Evolutionary conservation across 2,888 invertebrate species (phyloP).

Genomic region (Chorisops tibialis): DNA sequence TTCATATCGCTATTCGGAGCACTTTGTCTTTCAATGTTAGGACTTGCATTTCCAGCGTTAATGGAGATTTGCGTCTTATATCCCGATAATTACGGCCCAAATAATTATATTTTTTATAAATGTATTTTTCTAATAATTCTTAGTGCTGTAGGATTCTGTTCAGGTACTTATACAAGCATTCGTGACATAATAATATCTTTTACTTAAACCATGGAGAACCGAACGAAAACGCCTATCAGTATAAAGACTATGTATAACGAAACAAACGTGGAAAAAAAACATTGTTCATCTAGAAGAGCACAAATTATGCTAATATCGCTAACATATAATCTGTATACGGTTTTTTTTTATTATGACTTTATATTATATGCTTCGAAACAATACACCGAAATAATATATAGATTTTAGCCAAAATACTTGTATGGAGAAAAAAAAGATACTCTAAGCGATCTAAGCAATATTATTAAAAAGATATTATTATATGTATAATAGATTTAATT

Average conservation of each 20-base stretch:
- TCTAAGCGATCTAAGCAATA: too few relatives aligned
- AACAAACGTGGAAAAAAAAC: background rate
- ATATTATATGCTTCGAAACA: too few relatives aligned
- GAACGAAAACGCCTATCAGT: background rate
- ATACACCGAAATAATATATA: too few relatives aligned
- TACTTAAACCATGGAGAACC: background rate
- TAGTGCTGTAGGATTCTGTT: slow-evolving; percentile 61
- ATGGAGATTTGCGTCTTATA: slow-evolving; percentile 71
- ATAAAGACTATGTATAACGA: background rate
- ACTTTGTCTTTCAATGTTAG: slow-evolving; percentile 67
- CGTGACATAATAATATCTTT: slow-evolving; percentile 54
- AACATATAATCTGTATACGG: too few relatives aligned
- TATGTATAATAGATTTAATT: too few relatives aligned
- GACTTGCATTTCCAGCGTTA: slow-evolving; percentile 71
- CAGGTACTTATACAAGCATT: slow-evolving; percentile 66
- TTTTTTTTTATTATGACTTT: too few relatives aligned
- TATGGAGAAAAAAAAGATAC: too few relatives aligned
- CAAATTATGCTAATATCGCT: background rate
- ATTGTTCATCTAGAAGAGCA: background rate
- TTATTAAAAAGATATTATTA: too few relatives aligned
- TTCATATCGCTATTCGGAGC: slow-evolving; percentile 77
- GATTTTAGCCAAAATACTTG: too few relatives aligned
- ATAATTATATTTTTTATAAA: slow-evolving; percentile 53
- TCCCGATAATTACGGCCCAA: slow-evolving; percentile 58
- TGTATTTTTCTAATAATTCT: slow-evolving; percentile 58